Evolutionary conservation across 2,888 invertebrate species (phyloP), one percentile per base, ranked within the genome.

Genomic region (Harpalus rufipes): DNA sequence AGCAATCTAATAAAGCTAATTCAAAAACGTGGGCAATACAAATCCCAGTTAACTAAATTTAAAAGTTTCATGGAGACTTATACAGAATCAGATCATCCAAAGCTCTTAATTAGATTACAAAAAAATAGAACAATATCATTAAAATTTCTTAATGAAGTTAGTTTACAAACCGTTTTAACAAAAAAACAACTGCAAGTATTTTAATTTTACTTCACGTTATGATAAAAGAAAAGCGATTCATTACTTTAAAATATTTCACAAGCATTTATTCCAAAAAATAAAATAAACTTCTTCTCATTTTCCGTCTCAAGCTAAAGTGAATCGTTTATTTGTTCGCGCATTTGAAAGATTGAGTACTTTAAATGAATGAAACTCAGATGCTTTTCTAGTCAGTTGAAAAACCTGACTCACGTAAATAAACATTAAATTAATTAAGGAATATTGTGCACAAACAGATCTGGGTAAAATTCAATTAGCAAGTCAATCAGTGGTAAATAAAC

Each of bases 351-450:
- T 14, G 16, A 32, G 32, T 68, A 68, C 68, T 68, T 63, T 39
- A 68, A 68, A 39, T 68, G 68, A 68, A 68, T 68, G 68, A 32
- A 10, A 32, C n/a, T 39, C n/a, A n/a, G 25, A 12, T 7, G 68
- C 32, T 39, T 68, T 68, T 68, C 68, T 68, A 32, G 68, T 5
- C 8, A 51, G 25, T n/a, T 68, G 68, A 81, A 81, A 81, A 65
- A 61, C 80, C 25, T 39, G 72, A 72, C 58, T 39, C 10, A 16
- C 51, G 14, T 10, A 82, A 76, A 83, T 83, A 83, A 83, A 83
- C 74, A 83, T 61, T 74, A 76, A 74, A 83, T 83, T 76, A 83
- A 83, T 83, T 83, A 83, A 59, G 58, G 51, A 83, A 76, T 76
- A 83, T 83, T 83, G 72, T 82, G 74, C 3, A 74, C 59, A 82